Evolutionary conservation across 2,797 vertebrate species (phyloP).

Genomic region (Falco concolor): DNA sequence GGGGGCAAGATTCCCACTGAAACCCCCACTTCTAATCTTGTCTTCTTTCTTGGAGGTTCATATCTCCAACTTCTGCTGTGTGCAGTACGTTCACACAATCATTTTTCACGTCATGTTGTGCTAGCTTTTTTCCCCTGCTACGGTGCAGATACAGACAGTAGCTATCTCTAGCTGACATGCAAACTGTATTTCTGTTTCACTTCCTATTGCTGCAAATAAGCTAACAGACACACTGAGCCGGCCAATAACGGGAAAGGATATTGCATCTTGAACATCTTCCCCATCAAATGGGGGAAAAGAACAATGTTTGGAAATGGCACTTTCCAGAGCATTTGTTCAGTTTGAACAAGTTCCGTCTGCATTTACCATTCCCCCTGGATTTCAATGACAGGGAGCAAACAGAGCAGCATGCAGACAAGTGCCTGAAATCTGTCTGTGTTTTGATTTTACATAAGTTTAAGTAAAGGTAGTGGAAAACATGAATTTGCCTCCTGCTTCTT

Average conservation of each 20-base stretch:
- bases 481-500: neutral
- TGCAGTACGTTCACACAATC: neutral
- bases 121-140: neutral
- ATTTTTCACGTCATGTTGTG: neutral
- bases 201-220: neutral
- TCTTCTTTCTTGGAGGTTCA: neutral
- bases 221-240: neutral
- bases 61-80: neutral
- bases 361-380: neutral
- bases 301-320: neutral
- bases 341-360: neutral
- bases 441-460: neutral
- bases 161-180: neutral
- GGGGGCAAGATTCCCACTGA: neutral
- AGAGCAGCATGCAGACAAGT: rapidly evolving
- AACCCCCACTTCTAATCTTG: neutral
- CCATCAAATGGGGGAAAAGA: neutral
- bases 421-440: neutral
- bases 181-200: neutral
- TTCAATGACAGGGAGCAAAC: neutral
- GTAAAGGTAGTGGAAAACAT: neutral
- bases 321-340: neutral
- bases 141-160: neutral
- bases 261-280: neutral
- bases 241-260: neutral